Evolutionary conservation across 2,113 vertebrate genomes (phyloP).

Genomic region (Embiotoca jacksoni): DNA sequence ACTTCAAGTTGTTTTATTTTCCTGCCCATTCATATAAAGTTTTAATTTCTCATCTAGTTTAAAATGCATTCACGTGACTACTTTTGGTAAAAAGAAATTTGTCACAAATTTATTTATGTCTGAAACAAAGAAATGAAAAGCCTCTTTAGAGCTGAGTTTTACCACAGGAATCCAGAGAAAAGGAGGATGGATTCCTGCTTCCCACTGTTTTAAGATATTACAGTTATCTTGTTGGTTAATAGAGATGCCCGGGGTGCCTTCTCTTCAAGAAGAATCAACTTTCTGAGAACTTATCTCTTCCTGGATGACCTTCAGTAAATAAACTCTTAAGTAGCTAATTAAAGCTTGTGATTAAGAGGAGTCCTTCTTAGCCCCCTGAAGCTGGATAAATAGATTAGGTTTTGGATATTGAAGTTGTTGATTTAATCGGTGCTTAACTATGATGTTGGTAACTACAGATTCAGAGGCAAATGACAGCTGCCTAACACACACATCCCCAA

Average conservation of each 20-base stretch:
- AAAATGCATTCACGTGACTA: constrained; percentile 8
- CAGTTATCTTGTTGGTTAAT: constrained; percentile 70
- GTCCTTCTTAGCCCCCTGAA: constrained; percentile 60
- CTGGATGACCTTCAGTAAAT: constrained; percentile 80
- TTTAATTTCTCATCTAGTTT: constrained; percentile 2
- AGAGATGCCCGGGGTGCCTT: constrained; percentile 57
- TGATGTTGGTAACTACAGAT: constrained; percentile 60
- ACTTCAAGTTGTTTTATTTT: neutral
- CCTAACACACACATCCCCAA: constrained; percentile 43
- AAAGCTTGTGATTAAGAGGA: constrained; percentile 68
- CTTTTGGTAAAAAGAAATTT: constrained; percentile 25
- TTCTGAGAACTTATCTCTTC: constrained; percentile 68
- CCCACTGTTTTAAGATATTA: constrained; percentile 43
- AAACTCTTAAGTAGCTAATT: constrained; percentile 80
- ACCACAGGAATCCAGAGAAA: constrained; percentile 22
- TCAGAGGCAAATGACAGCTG: constrained; percentile 54
- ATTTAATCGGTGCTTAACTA: constrained; percentile 72
- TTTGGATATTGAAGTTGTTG: constrained; percentile 67
- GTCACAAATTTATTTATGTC: constrained; percentile 10
- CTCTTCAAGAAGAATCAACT: constrained; percentile 69
- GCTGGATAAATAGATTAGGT: constrained; percentile 47
- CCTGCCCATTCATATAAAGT: neutral
- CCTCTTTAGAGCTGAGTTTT: constrained; percentile 11
- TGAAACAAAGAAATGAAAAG: constrained; percentile 24
- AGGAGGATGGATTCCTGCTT: neutral